These are phyloP conservation scores for Brassicogethes aeneus DNA, from an alignment of 2,888 invertebrate genomes.

Conservation along the genomic window DNA sequence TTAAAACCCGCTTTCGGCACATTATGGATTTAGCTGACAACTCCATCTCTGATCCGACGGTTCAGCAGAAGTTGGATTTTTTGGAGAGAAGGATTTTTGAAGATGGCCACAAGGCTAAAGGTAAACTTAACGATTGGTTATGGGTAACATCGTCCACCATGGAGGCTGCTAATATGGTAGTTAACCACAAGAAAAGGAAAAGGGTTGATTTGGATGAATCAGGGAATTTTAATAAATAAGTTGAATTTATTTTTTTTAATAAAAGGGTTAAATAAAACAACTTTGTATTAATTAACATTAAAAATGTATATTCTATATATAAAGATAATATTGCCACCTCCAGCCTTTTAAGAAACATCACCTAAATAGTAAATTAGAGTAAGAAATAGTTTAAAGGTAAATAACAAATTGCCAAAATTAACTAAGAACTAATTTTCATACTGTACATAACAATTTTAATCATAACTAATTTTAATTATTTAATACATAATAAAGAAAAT, in stretches of 20 bases:
- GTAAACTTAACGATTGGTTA: constrained; percentile 56
- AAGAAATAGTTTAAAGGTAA: not conserved
- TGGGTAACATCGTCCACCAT: constrained; percentile 55
- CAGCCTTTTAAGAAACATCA: constrained; percentile 20
- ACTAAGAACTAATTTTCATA: not conserved
- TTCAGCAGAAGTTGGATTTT: constrained; percentile 51
- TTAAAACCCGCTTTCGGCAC: constrained; percentile 69
- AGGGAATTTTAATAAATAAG: too few relatives aligned
- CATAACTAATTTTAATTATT: not conserved
- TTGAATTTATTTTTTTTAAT: too few relatives aligned
- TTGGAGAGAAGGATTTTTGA: constrained; percentile 58
- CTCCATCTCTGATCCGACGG: constrained; percentile 49
- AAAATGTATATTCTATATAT: not conserved
- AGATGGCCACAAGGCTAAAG: constrained; percentile 55
- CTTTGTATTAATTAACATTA: too few relatives aligned
- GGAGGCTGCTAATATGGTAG: constrained; percentile 59
- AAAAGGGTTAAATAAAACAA: too few relatives aligned
- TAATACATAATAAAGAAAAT: not conserved
- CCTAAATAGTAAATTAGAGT: not conserved
- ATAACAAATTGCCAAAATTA: not conserved
- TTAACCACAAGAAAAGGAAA: constrained; percentile 64
- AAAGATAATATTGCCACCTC: constrained; percentile 27
- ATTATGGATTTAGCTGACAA: constrained; percentile 78
- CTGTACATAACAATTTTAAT: too few relatives aligned
- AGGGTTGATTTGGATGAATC: constrained; percentile 38